These are phyloP conservation scores for Alosa sapidissima DNA, from an alignment of 2,797 vertebrate species.

Conservation along the genomic window DNA sequence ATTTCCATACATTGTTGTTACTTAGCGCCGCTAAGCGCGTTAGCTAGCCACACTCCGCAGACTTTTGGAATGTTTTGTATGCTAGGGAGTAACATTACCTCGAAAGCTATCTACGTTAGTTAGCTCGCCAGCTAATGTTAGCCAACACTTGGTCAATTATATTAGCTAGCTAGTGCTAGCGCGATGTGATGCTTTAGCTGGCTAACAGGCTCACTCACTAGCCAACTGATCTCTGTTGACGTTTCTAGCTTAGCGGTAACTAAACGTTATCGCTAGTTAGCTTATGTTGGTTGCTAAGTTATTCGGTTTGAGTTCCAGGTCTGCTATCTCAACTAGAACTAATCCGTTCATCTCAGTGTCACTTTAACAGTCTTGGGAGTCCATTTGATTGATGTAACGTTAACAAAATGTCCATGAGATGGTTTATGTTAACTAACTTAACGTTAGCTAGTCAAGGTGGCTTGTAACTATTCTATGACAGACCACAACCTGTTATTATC, in stretches of 20 bases:
- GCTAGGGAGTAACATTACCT: slow-evolving; percentile 1
- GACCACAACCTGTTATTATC: background rate
- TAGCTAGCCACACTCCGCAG: background rate
- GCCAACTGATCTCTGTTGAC: background rate
- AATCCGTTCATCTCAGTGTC: background rate
- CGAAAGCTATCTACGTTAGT: background rate
- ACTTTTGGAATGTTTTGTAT: background rate
- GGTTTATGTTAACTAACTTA: background rate
- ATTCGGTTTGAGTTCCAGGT: background rate
- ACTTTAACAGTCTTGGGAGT: background rate
- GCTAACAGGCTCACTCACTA: background rate
- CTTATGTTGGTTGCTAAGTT: background rate
- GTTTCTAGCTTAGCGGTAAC: background rate
- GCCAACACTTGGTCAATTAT: background rate
- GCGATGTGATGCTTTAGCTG: background rate
- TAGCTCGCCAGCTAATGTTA: slow-evolving; percentile 3
- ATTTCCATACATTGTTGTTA: background rate
- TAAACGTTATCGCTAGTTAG: background rate
- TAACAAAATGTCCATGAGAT: background rate
- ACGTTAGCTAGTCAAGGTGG: background rate
- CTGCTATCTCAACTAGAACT: background rate
- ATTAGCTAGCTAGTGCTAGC: background rate
- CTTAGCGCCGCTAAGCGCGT: background rate
- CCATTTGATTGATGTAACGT: no score
- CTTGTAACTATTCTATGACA: background rate